Conservation (phyloP, 2,888 invertebrate genomes). For the Clivina fossor region DNA sequence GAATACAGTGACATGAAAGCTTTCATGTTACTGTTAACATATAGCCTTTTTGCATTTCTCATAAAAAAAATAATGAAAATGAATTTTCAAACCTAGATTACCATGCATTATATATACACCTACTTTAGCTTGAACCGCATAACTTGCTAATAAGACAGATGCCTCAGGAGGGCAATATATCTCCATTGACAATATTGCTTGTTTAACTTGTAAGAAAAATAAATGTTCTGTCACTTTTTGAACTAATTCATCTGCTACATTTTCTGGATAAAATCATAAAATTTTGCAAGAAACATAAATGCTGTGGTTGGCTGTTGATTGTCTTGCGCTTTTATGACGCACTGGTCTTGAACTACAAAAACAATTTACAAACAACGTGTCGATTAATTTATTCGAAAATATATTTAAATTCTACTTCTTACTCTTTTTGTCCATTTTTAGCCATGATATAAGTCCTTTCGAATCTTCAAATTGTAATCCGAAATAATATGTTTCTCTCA, state of each 20-base stretch:
- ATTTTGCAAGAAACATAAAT: constrained; percentile 95
- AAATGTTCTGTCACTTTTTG: constrained; percentile 98
- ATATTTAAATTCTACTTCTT: constrained; percentile 21
- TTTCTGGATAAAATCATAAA: constrained; percentile 98
- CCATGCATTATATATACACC: too few relatives aligned
- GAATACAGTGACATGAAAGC: too few relatives aligned
- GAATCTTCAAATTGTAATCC: constrained; percentile 92
- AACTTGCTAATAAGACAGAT: constrained; percentile 93
- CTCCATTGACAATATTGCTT: constrained; percentile 94
- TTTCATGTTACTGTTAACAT: too few relatives aligned
- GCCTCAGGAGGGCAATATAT: constrained; percentile 99
- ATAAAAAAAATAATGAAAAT: too few relatives aligned
- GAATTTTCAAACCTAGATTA: too few relatives aligned
- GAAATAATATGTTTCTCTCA: constrained; percentile 96
- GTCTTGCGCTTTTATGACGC: constrained; percentile 63
- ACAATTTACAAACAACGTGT: constrained; percentile 25
- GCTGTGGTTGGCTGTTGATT: constrained; percentile 73
- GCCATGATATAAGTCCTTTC: constrained; percentile 91
- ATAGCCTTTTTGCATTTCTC: too few relatives aligned
- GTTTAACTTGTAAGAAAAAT: constrained; percentile 96
- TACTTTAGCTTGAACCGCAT: constrained; percentile 95
- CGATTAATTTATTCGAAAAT: not conserved
- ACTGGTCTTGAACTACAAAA: constrained; percentile 83
- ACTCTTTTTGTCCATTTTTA: constrained; percentile 91
- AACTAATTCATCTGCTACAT: constrained; percentile 95